Conservation (phyloP, 2,888 invertebrate species). For the Heteromyza rotundicornis region DNA sequence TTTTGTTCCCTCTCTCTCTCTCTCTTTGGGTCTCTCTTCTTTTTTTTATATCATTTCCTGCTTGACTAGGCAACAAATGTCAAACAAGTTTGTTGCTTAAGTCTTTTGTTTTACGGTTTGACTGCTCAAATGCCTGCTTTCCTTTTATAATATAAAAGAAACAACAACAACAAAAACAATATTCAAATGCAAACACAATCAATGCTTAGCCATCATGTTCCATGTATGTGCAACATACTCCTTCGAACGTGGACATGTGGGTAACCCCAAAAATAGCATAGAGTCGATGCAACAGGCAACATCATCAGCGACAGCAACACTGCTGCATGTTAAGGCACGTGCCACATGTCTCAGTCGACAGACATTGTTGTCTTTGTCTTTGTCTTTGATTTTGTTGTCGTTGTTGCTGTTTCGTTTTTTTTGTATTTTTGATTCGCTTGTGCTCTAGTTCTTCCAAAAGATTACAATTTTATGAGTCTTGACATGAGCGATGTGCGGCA, state of each 20-base stretch:
- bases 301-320: not conserved
- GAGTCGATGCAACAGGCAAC: not conserved
- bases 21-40: too few species aligned
- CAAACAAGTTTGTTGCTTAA: conserved; percentile 24
- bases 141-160: too few species aligned
- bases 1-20: too few species aligned
- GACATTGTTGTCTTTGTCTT: not conserved
- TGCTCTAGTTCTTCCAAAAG: not conserved
- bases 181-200: conserved; percentile 15
- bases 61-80: not conserved
- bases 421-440: not conserved
- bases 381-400: too few species aligned
- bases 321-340: conserved; percentile 4
- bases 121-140: not conserved
- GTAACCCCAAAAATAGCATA: not conserved
- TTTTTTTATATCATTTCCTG: too few species aligned
- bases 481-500: not conserved
- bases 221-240: not conserved
- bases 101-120: conserved; percentile 26
- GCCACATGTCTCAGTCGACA: conserved; percentile 11
- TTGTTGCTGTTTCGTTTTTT: too few species aligned
- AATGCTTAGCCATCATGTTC: not conserved
- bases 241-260: not conserved
- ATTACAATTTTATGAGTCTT: conserved; percentile 13
- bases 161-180: not conserved